These are phyloP conservation scores for Lochmaea capreae DNA, from an alignment of 2,888 invertebrate genomes.

Conservation along the genomic window DNA sequence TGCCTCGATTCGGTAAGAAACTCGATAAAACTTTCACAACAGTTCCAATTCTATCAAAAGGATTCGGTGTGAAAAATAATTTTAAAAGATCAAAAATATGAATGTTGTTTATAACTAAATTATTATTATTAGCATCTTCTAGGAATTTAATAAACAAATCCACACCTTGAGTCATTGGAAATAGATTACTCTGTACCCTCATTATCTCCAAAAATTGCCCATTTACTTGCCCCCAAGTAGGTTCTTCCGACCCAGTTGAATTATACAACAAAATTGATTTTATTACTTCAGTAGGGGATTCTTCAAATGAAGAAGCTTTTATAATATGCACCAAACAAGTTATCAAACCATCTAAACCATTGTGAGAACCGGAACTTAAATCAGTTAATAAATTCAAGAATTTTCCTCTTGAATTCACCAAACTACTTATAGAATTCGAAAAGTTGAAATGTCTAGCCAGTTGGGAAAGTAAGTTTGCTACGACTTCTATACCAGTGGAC, in stretches of 20 bases:
- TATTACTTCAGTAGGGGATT: constrained; percentile 17
- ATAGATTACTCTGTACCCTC: constrained; percentile 18
- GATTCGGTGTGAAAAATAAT: constrained; percentile 28
- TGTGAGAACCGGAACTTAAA: constrained; percentile 31
- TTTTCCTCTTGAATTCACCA: constrained; percentile 24
- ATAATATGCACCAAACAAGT: constrained; percentile 25
- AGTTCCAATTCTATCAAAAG: constrained; percentile 14
- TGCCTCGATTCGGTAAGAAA: constrained; percentile 16
- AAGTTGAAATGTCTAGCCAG: constrained; percentile 27
- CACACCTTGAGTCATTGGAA: constrained; percentile 10
- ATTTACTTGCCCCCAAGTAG: constrained; percentile 16
- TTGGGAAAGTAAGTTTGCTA: constrained; percentile 30
- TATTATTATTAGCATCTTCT: constrained; percentile 22
- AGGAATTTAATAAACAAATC: constrained; percentile 7
- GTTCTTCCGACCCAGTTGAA: constrained; percentile 12
- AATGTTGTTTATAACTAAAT: constrained; percentile 25
- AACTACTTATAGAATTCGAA: neutral
- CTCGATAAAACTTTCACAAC: constrained; percentile 19
- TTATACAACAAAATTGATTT: constrained; percentile 30
- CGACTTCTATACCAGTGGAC: constrained; percentile 26
- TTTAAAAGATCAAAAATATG: constrained; percentile 34
- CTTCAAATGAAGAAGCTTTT: constrained; percentile 9
- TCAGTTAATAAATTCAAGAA: constrained; percentile 16
- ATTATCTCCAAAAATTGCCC: constrained; percentile 21
- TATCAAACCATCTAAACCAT: constrained; percentile 38